Conservation (phyloP, 1,140 invertebrate genomes). For the Drosophila serrata region DNA sequence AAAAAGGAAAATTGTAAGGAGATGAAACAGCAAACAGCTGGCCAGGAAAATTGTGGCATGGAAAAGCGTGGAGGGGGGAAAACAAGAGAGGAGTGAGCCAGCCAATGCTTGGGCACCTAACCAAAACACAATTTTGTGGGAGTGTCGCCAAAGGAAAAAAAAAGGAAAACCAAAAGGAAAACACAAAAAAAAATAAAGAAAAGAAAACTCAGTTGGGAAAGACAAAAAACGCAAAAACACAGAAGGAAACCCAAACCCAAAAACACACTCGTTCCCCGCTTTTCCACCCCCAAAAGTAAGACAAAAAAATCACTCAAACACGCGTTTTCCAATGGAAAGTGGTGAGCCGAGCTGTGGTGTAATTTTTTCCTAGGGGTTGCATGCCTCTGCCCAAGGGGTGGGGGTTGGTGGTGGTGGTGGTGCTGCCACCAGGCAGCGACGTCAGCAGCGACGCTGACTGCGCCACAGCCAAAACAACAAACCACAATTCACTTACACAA, state of each 20-base stretch:
- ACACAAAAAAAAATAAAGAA: slow-evolving; percentile 8
- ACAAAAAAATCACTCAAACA: slow-evolving; percentile 64
- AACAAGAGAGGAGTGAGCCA: slow-evolving; percentile 23
- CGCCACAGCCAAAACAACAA: slow-evolving; percentile 84
- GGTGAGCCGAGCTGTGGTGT: slow-evolving; percentile 52
- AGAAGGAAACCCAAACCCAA: slow-evolving; percentile 15
- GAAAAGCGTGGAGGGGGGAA: background rate
- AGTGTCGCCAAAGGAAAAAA: slow-evolving; percentile 46
- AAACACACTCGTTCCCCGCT: slow-evolving; percentile 41
- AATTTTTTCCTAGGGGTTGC: slow-evolving; percentile 53
- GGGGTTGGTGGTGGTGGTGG: slow-evolving; percentile 1
- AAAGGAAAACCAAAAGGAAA: slow-evolving; percentile 11
- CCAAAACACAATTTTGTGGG: slow-evolving; percentile 61
- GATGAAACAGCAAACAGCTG: slow-evolving; percentile 19
- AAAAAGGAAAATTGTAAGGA: background rate
- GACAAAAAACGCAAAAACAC: slow-evolving; percentile 13
- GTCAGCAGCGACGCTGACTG: slow-evolving; percentile 24
- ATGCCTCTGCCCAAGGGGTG: background rate
- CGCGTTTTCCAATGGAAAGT: slow-evolving; percentile 56
- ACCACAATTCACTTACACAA: slow-evolving; percentile 84
- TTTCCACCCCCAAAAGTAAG: slow-evolving; percentile 32
- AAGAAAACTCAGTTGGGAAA: slow-evolving; percentile 15
- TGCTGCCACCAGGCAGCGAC: background rate
- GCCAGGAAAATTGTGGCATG: slow-evolving; percentile 24
- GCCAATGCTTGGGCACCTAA: slow-evolving; percentile 49